These are phyloP conservation scores for Pithys albifrons DNA, from an alignment of 2,113 vertebrate genomes.

Conservation along the genomic window DNA sequence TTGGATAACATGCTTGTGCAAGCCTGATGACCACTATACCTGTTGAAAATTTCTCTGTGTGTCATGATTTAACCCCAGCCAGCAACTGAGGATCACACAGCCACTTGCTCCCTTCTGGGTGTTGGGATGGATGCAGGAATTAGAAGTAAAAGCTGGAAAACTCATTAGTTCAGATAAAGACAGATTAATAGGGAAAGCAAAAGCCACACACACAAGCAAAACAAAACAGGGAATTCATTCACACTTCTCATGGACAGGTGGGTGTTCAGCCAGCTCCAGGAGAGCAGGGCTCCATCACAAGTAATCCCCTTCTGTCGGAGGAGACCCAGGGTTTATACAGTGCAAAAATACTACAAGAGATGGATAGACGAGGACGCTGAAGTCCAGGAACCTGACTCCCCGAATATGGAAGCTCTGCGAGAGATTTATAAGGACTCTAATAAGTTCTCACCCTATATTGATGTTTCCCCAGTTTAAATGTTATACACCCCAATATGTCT, in stretches of 20 bases:
- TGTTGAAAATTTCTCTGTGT: neutral
- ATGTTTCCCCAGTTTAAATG: too few relatives aligned
- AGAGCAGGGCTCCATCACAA: neutral
- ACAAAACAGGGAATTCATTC: neutral
- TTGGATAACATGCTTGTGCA: neutral
- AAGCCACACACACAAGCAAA: neutral
- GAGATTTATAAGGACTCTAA: too few relatives aligned
- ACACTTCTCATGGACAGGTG: neutral
- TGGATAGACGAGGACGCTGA: too few relatives aligned
- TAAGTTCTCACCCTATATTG: too few relatives aligned
- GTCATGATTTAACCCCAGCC: neutral
- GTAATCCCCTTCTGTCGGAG: neutral
- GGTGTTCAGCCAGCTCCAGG: neutral
- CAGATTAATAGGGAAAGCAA: neutral
- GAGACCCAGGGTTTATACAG: too few relatives aligned
- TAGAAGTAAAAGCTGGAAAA: neutral
- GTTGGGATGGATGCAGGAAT: neutral
- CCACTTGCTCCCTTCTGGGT: neutral
- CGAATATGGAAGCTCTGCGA: too few relatives aligned
- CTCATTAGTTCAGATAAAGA: too few relatives aligned
- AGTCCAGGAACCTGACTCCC: too few relatives aligned
- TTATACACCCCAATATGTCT: too few relatives aligned
- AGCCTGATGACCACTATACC: neutral
- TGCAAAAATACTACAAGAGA: too few relatives aligned
- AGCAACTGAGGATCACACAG: neutral